Base-by-base conservation (phyloP, 2,888 invertebrate species). In the Augochlorella aurata region DNA sequence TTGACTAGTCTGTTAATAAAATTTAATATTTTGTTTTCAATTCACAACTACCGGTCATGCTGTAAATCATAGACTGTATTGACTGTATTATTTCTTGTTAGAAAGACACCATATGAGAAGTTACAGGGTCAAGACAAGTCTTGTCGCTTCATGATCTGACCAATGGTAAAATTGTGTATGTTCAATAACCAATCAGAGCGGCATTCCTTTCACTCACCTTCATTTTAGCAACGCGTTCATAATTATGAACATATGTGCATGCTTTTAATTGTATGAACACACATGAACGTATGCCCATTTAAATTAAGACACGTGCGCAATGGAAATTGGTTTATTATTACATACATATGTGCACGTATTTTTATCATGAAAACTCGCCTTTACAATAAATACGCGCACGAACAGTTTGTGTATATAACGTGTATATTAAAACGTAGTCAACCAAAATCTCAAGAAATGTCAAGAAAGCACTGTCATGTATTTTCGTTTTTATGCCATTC, bases 361-460 rank as follows among this genome's bases (percentile, higher is more conserved):
- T 4, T 9, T 47, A 12, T 54, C 52, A 79, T 79, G 76, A 61
- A 67, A 73, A 79, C 38, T 3, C 18, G 14, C 38, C 79, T 68
- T 71, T 24, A 65, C 12, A n/a, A 1, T 66, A 68, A 68, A 58
- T 71, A 50, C 68, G 71, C 68, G 81, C 82, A 82, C 71, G 80
- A 84, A 84, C 73, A 84, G 52, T 38, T 38, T 38, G 38, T 38
- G 5, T 73, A 77, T 70, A 76, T 83, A 83, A 83, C 82, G 83
- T 86, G 61, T 24, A 45, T 81, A 73, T 61, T 77, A n/a, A 50
- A 69, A 79, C 44, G 68, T 74, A 78, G 38, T 77, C 45, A 69
- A 21, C 61, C 72, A 81, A 81, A 82, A 67, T 49, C 38, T 63
- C 69, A 67, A 79, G 82, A 86, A 79, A 87, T 87, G 86, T 84